A percentile compares a stretch with the other conserved stretches of the same genome.
phyloP scores from a whole-genome alignment of 2,797 vertebrate genomes.

The Buphagus erythrorhynchus region DNA sequence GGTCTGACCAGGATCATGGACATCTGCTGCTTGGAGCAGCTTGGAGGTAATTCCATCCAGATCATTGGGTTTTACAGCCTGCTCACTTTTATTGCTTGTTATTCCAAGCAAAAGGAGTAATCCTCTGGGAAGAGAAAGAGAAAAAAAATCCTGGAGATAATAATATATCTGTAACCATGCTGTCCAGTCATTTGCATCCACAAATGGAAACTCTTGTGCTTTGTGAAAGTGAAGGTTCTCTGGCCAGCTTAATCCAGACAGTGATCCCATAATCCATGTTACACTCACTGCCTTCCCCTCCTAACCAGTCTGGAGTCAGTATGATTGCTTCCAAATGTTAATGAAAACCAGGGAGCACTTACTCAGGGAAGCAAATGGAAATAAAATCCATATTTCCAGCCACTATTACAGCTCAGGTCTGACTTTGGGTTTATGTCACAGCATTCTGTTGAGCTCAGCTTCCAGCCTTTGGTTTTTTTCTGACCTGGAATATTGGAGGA shows the following conservation, averaged over 20 bases:
- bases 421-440: neutral
- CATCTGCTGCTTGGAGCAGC: neutral
- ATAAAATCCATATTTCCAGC: neutral
- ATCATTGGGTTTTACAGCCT: neutral
- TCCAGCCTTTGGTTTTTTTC: neutral
- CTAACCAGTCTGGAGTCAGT: neutral
- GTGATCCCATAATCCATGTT: conserved; percentile 56
- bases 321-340: conserved; percentile 40
- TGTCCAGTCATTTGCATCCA: neutral
- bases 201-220: neutral
- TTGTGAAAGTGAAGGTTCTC: conserved; percentile 1
- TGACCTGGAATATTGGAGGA: neutral
- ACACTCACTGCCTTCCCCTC: conserved; percentile 34
- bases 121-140: neutral
- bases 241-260: conserved; percentile 12
- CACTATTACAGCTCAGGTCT: neutral
- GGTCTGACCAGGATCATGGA: neutral
- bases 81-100: neutral
- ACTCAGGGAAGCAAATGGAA: neutral
- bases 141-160: neutral
- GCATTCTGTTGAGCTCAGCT: neutral
- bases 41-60: neutral
- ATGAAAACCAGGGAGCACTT: conserved; percentile 11
- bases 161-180: neutral
- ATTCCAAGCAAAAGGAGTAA: neutral